Percentiles rank a stretch among this genome's conserved stretches.
Evolutionary conservation across 2,888 invertebrate genomes (phyloP).

Genomic region (Orthonychiurus folsomi): DNA sequence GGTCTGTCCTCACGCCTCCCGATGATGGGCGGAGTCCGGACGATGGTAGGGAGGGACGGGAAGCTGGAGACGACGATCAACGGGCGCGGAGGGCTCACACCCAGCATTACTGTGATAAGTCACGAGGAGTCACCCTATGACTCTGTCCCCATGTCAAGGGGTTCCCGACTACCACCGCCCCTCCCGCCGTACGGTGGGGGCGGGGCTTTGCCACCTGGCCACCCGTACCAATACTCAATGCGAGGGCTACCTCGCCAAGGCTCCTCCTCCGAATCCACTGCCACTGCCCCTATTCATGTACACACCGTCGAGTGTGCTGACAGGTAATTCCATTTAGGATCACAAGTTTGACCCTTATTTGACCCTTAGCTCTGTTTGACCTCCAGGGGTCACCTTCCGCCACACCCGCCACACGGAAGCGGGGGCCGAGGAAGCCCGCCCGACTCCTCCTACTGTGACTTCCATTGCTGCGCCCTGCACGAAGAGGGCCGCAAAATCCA

Average conservation of each 20-base stretch:
- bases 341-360: neutral
- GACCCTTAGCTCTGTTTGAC: neutral
- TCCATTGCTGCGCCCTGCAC: slow-evolving; percentile 89
- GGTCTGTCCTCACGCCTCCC: neutral
- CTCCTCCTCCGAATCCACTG: slow-evolving; percentile 57
- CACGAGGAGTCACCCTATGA: slow-evolving; percentile 61
- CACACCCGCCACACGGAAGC: slow-evolving; percentile 38
- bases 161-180: slow-evolving; percentile 44
- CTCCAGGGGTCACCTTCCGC: slow-evolving; percentile 34
- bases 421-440: slow-evolving; percentile 46
- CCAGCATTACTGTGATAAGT: slow-evolving; percentile 57
- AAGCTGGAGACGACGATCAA: slow-evolving; percentile 56
- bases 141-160: slow-evolving; percentile 38
- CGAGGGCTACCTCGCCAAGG: slow-evolving; percentile 44
- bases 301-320: slow-evolving; percentile 70
- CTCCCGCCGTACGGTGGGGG: slow-evolving; percentile 32
- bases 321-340: slow-evolving; percentile 10
- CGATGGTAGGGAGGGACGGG: slow-evolving; percentile 43
- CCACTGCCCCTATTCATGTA: slow-evolving; percentile 54
- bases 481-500: slow-evolving; percentile 86
- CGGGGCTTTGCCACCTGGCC: neutral
- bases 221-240: slow-evolving; percentile 35
- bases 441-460: slow-evolving; percentile 69
- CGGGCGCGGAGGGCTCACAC: slow-evolving; percentile 43
- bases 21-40: slow-evolving; percentile 40